These are phyloP conservation scores for Mythimna loreyi DNA, from an alignment of 2,888 invertebrate genomes.

Conservation along the genomic window DNA sequence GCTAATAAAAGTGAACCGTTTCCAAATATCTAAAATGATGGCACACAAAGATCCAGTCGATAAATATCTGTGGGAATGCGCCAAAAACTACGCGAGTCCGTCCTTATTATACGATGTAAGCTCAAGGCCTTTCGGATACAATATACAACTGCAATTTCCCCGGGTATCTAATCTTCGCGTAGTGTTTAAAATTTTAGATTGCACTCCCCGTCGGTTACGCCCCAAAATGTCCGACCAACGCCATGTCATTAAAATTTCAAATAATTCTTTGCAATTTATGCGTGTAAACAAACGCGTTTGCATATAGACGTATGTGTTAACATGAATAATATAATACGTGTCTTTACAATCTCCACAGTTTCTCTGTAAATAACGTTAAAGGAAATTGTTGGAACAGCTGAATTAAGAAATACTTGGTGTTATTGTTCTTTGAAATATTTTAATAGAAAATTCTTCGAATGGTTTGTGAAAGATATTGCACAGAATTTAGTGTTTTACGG, in stretches of 20 bases:
- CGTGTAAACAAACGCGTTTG: slow-evolving; percentile 64
- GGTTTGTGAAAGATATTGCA: slow-evolving; percentile 20
- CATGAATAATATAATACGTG: slow-evolving; percentile 53
- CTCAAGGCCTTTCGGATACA: slow-evolving; percentile 51
- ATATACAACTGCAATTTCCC: slow-evolving; percentile 61
- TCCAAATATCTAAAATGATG: slow-evolving; percentile 18
- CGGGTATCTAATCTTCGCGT: slow-evolving; percentile 55
- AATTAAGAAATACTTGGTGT: slow-evolving; percentile 31
- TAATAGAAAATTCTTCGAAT: slow-evolving; percentile 20
- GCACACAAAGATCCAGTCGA: slow-evolving; percentile 25
- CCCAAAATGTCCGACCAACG: slow-evolving; percentile 45
- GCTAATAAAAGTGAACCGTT: slow-evolving; percentile 27
- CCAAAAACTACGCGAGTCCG: slow-evolving; percentile 48
- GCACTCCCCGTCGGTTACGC: slow-evolving; percentile 49
- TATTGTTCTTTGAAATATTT: slow-evolving; percentile 40
- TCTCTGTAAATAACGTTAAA: slow-evolving; percentile 21
- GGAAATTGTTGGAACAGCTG: slow-evolving; percentile 32
- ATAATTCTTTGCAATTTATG: slow-evolving; percentile 61
- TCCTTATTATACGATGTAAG: slow-evolving; percentile 55
- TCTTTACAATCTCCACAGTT: slow-evolving; percentile 33
- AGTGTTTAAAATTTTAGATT: slow-evolving; percentile 60
- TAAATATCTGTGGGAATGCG: slow-evolving; percentile 30
- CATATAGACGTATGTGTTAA: slow-evolving; percentile 49
- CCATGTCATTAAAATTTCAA: slow-evolving; percentile 62
- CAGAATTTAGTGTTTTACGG: too few species aligned